phyloP scores from a whole-genome alignment of 1,140 invertebrate genomes.

The Drosophila funebris region DNA sequence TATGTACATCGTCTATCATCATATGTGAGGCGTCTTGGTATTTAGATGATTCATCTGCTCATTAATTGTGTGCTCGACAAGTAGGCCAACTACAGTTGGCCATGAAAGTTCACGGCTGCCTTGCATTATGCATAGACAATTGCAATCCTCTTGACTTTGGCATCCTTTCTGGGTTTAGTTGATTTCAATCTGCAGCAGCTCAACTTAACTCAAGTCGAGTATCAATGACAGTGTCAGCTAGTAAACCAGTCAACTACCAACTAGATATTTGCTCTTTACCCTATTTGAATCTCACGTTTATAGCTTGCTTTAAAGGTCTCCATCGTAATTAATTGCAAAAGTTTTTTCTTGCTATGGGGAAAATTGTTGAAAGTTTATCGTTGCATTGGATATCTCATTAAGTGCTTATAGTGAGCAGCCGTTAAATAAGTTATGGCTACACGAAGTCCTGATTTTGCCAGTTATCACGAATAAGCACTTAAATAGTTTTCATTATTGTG shows the following conservation, averaged over 20 bases:
- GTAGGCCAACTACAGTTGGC: slow-evolving; percentile 45
- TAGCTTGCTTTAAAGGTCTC: slow-evolving; percentile 49
- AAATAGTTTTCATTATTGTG: not conserved
- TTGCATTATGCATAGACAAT: slow-evolving; percentile 11
- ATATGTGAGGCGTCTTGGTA: slow-evolving; percentile 19
- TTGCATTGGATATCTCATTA: slow-evolving; percentile 46
- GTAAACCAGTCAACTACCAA: not conserved
- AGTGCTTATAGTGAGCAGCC: slow-evolving; percentile 28
- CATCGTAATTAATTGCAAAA: slow-evolving; percentile 79
- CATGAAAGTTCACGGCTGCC: slow-evolving; percentile 30
- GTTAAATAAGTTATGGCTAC: slow-evolving; percentile 44
- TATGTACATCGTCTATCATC: slow-evolving; percentile 45
- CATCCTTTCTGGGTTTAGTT: not conserved
- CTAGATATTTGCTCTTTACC: not conserved
- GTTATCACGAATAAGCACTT: slow-evolving; percentile 43
- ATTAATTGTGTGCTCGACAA: slow-evolving; percentile 39
- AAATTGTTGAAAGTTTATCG: slow-evolving; percentile 56
- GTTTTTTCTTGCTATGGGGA: slow-evolving; percentile 51
- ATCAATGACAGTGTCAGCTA: not conserved
- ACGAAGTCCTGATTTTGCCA: slow-evolving; percentile 44
- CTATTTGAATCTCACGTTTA: slow-evolving; percentile 16
- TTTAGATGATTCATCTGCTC: not conserved
- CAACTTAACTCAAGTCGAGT: slow-evolving; percentile 23
- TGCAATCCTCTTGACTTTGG: not conserved
- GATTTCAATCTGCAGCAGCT: slow-evolving; percentile 45